Evolutionary conservation across 2,888 invertebrate species (phyloP), one percentile per base, ranked within the genome.

Genomic region (Globia sparganii): DNA sequence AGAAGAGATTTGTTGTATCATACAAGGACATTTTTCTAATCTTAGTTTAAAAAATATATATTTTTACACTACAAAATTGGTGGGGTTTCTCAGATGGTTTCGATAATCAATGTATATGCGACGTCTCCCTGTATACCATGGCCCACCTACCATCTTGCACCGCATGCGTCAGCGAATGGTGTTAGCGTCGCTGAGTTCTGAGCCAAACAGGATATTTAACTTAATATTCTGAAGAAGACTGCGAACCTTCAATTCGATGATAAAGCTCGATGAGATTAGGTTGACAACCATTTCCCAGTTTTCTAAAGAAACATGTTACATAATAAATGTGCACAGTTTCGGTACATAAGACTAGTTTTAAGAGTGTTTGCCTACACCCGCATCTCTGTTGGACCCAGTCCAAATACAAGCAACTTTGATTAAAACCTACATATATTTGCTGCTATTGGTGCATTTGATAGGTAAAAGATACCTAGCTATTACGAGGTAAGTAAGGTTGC

Each of bases 331-430:
- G 40, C 40, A 53, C 13, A 58, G 43, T n/a, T 34, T 46, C 61
- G 61, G 13, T 49, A 40, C 2, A 9, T 28, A 58, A 58, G 37
- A 65, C 62, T 46, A 64, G n/a, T 64, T 64, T 15, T 8, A n/a
- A 69, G 34, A 62, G 18, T 62, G 43, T 46, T 56, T 62, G 34
- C 11, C 21, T 66, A 2, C 62, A 69, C 70, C 77, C 46, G 64
- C 70, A 71, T 71, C 64, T 70, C 21, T 13, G 18, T 86, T 87
- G 87, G 87, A 83, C 43, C 21, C 13, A 11, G 37, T 83, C 86
- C 87, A 87, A 86, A 75, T 80, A 68, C 61, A 66, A 74, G 66
- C 67, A 58, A 70, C 67, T 77, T 72, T 71, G 72, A 83, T 83
- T 71, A 76, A 71, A 81, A 64, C 66, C 43, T 61, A 71, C 71